These are phyloP conservation scores for Schlechtendalia chinensis DNA, from an alignment of 1,140 invertebrate species.

Conservation along the genomic window DNA sequence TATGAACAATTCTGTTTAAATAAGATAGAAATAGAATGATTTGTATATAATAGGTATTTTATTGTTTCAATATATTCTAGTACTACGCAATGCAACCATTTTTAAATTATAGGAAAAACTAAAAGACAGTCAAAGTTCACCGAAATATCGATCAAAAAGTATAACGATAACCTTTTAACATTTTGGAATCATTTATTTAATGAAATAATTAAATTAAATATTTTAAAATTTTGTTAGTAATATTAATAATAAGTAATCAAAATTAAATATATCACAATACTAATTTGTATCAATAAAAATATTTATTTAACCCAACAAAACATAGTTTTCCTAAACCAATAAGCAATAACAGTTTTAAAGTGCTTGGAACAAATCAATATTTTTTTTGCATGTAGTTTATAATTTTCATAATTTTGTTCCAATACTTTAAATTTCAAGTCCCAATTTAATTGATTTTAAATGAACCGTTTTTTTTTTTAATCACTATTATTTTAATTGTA, in stretches of 20 bases:
- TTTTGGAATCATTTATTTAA: not conserved
- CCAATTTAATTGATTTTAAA: not conserved
- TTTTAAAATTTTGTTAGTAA: not conserved
- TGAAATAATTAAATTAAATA: conserved; percentile 6
- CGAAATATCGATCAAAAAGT: not conserved
- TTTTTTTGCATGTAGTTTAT: not conserved
- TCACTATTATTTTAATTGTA: not conserved
- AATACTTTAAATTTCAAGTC: not conserved
- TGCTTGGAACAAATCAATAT: not conserved
- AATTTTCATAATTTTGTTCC: not conserved
- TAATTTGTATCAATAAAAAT: not conserved
- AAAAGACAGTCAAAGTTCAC: not conserved
- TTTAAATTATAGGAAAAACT: not conserved
- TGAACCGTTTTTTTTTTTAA: not conserved
- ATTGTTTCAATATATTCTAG: too few relatives aligned
- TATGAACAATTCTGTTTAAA: too few relatives aligned
- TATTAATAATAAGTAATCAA: not conserved
- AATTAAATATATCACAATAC: not conserved
- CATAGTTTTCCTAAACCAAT: not conserved
- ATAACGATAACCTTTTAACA: not conserved
- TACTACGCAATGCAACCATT: not conserved
- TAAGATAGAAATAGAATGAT: too few relatives aligned
- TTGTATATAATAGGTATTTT: too few relatives aligned
- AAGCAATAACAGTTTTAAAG: not conserved
- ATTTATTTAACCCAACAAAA: not conserved